Evolutionary conservation across 2,888 invertebrate genomes (phyloP).

Genomic region (Drosophila hamatofila): DNA sequence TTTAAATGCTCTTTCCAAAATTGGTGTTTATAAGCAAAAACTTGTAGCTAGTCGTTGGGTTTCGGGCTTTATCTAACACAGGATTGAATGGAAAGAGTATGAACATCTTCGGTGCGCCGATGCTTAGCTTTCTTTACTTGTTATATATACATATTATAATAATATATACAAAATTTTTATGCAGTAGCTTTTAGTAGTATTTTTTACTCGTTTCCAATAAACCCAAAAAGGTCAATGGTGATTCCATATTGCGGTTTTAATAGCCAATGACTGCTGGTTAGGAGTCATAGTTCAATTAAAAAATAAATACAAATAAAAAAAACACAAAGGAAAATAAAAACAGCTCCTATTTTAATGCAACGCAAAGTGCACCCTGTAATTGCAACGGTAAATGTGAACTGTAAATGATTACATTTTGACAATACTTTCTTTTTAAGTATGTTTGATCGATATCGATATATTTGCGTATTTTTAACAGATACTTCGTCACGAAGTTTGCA

Average conservation of each 20-base stretch:
- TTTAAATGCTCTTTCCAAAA: slow-evolving; percentile 57
- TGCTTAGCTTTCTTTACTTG: slow-evolving; percentile 54
- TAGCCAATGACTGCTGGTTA: slow-evolving; percentile 49
- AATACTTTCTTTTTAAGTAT: slow-evolving; percentile 4
- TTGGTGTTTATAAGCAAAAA: background rate
- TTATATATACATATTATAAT: slow-evolving; percentile 48
- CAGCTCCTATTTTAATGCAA: slow-evolving; percentile 17
- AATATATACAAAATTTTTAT: slow-evolving; percentile 33
- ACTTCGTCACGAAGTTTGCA: slow-evolving; percentile 5
- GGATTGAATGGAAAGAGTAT: slow-evolving; percentile 44
- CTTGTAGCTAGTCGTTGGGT: slow-evolving; percentile 25
- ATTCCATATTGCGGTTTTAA: slow-evolving; percentile 30
- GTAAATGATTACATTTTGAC: background rate
- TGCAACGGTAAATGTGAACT: background rate
- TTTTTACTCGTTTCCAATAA: slow-evolving; percentile 33
- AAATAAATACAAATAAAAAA: slow-evolving; percentile 1
- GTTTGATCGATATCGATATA: background rate
- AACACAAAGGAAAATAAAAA: background rate
- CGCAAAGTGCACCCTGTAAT: slow-evolving; percentile 9
- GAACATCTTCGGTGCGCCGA: slow-evolving; percentile 52
- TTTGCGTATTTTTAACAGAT: slow-evolving; percentile 11
- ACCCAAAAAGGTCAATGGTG: background rate
- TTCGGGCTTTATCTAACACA: slow-evolving; percentile 3
- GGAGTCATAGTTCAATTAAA: slow-evolving; percentile 66
- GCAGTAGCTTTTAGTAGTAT: slow-evolving; percentile 38